Evolutionary conservation across 2,113 vertebrate species (phyloP), one percentile per base, ranked within the genome.

Genomic region (Alaudala cheleensis): DNA sequence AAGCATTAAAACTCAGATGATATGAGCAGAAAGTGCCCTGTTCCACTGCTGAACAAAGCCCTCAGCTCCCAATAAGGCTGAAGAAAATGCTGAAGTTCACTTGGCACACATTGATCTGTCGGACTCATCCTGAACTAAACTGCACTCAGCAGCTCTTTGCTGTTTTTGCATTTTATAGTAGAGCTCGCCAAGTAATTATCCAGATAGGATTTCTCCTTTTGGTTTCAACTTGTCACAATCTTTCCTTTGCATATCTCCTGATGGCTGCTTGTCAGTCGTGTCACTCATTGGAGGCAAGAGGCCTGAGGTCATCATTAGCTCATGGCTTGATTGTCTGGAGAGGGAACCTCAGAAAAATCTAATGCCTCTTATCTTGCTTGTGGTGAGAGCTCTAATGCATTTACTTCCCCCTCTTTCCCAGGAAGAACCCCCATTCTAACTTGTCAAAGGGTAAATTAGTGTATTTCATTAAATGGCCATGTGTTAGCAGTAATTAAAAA

Each of bases 261-360:
- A 95, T 94, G 80, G 64, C 78, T 92, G 66, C 85, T 86, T 96
- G 94, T 97, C 96, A 97, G 62, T 67, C 57, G 14, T 50, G 44
- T 79, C 89, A 93, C 67, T 86, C 72, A 61, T 62, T 81, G 64
- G 65, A 81, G 86, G 67, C 81, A 81, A 86, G 81, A 56, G 86
- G 93, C 97, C 94, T 88, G 64, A 96, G 81, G 96, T 96, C 57
- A 92, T 96, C 90, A 82, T 97, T 96, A 96, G 56, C 72, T 87
- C 54, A 66, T 88, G 81, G 73, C 84, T 96, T 96, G 73, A 93
- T 91, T 93, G 72, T 95, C 95, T 95, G 92, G 57, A 96, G 95
- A 95, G 92, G 90, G 95, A 96, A 88, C 86, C 47, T 72, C 64
- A 81, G 71, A 80, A 81, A 23, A 81, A 86, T 91, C 69, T 60